Evolutionary conservation across 2,888 invertebrate species (phyloP), one percentile per base, ranked within the genome.

Genomic region (Myopa testacea): DNA sequence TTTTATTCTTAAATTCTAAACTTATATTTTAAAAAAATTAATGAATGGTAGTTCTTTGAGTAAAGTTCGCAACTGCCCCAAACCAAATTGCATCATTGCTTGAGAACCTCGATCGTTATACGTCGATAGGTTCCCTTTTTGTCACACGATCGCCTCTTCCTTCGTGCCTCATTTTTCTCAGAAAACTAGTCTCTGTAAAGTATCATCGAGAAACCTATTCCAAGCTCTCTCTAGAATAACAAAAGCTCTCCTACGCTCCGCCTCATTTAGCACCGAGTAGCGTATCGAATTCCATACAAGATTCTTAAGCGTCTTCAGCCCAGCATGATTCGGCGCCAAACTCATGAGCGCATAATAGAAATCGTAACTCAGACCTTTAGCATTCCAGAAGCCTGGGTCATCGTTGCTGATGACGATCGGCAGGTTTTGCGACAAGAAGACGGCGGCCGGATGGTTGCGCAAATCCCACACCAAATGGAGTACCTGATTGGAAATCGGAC

Each of bases 301-400:
- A 78, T 91, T 91, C 82, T 93, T 94, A 1, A 94, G 88, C 8
- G 92, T 88, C 75, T 91, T 90, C 12, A 94, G 84, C 50, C 93
- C 93, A 0, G 91, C 90, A 74, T 90, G 87, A 50, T 89, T 87
- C 3, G 92, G 91, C 69, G 92, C 92, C 82, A 94, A 90, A 5
- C 92, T 92, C 91, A 94, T 91, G 81, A 93, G 93, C 1, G 92
- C 92, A 83, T 92, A 91, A 85, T 93, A 94, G 85, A 92, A 93
- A 83, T 94, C 94, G 83, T 93, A 92, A 81, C 92, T 93, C 1
- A 94, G 85, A 0, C 90, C 93, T 60, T 89, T 90, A 0, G 92
- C 90, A 50, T 91, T 91, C 93, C 93, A 94, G 16, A 92, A 90
- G 0, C 92, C 91, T 0, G 93, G 93, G 87, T 93, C 93, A 85